These are phyloP conservation scores for Cygnus buccinator DNA, from an alignment of 2,113 vertebrate species.

Conservation along the genomic window DNA sequence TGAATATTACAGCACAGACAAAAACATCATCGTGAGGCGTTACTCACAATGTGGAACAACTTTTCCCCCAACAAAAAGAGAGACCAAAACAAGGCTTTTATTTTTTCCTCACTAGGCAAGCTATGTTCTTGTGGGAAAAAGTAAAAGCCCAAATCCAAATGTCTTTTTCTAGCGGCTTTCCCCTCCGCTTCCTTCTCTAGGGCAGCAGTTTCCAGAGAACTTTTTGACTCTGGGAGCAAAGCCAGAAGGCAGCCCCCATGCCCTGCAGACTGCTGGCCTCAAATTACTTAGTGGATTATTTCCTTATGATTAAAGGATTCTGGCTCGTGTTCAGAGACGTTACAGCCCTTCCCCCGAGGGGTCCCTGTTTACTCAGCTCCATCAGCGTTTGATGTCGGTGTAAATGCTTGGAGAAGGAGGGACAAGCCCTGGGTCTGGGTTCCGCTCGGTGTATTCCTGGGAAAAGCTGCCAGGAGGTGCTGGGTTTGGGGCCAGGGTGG, in stretches of 20 bases:
- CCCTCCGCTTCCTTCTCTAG: background rate
- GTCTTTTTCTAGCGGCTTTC: background rate
- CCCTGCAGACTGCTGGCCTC: conserved; percentile 26
- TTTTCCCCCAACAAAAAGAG: background rate
- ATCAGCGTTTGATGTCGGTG: background rate
- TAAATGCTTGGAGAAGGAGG: background rate
- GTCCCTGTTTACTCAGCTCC: conserved; percentile 12
- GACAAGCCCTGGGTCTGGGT: background rate
- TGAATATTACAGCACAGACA: background rate
- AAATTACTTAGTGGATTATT: conserved; percentile 48
- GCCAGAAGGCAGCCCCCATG: background rate
- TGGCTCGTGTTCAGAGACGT: conserved; percentile 28
- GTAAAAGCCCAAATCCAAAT: background rate
- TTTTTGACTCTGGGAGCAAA: conserved; percentile 8
- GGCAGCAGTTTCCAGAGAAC: background rate
- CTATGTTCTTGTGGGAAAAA: background rate
- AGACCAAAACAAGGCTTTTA: background rate
- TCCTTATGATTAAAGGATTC: conserved; percentile 54
- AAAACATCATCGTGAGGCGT: rapidly evolving
- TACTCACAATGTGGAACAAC: background rate
- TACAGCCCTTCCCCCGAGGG: background rate
- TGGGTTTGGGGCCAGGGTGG: background rate
- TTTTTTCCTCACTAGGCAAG: background rate
- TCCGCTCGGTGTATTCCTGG: background rate
- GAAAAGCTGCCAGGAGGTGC: background rate